phyloP scores from a whole-genome alignment of 2,888 invertebrate genomes.

The Tachina lurida region DNA sequence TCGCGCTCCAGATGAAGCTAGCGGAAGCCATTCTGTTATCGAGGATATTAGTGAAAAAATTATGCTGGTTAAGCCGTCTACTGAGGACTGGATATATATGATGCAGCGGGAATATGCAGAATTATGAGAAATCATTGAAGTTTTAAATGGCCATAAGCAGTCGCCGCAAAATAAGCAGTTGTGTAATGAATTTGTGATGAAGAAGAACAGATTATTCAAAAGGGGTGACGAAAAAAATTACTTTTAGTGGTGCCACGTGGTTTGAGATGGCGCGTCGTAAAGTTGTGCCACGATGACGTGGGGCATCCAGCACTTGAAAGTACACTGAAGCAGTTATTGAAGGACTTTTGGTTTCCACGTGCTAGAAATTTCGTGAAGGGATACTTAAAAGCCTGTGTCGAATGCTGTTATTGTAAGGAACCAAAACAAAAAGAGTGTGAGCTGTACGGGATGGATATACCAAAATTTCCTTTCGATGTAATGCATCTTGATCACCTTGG shows the following conservation, averaged over 20 bases:
- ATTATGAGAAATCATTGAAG: slow-evolving; percentile 46
- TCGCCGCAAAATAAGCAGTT: slow-evolving; percentile 22
- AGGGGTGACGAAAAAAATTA: background rate
- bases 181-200: slow-evolving; percentile 21
- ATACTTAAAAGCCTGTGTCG: slow-evolving; percentile 35
- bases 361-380: slow-evolving; percentile 39
- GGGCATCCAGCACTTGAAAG: slow-evolving; percentile 46
- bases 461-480: background rate
- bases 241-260: slow-evolving; percentile 11
- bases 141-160: background rate
- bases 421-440: slow-evolving; percentile 29
- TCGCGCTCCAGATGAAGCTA: slow-evolving; percentile 56
- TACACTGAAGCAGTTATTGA: slow-evolving; percentile 19
- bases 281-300: slow-evolving; percentile 60
- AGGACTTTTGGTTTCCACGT: slow-evolving; percentile 34
- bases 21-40: background rate
- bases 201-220: slow-evolving; percentile 25
- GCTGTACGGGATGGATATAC: slow-evolving; percentile 20
- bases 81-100: slow-evolving; percentile 60
- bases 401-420: slow-evolving; percentile 46
- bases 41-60: background rate
- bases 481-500: slow-evolving; percentile 17
- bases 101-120: slow-evolving; percentile 61
- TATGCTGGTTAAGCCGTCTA: slow-evolving; percentile 33
- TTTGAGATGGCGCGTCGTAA: slow-evolving; percentile 55